Percentiles rank a stretch among this genome's conserved stretches.
phyloP scores from a whole-genome alignment of 2,113 vertebrate species.

The Daphoenositta chrysoptera region DNA sequence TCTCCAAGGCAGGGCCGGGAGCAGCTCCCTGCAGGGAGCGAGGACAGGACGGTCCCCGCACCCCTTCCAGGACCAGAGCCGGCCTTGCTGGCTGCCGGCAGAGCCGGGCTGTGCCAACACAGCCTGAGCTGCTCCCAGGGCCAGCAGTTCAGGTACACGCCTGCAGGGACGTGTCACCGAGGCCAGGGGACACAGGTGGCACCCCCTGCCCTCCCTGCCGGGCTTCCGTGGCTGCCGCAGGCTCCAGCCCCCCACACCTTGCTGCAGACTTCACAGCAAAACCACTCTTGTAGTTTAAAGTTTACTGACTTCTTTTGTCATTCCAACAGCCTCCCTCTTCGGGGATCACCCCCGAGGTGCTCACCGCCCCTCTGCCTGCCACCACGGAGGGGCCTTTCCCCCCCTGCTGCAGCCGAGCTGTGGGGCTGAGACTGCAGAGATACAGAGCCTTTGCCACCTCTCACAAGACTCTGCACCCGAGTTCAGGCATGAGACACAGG shows the following conservation, averaged over 20 bases:
- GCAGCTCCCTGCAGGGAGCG: fast-evolving
- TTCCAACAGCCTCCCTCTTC: background rate
- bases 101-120: background rate
- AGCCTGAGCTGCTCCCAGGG: fast-evolving
- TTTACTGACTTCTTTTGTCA: background rate
- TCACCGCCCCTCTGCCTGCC: no score
- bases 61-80: background rate
- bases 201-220: background rate
- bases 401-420: background rate
- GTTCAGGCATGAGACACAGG: fast-evolving
- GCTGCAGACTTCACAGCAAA: background rate
- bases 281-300: background rate
- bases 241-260: background rate
- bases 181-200: background rate
- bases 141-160: fast-evolving
- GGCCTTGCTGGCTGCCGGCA: background rate
- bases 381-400: background rate
- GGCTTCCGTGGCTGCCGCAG: background rate
- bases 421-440: background rate
- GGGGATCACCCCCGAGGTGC: background rate
- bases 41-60: fast-evolving
- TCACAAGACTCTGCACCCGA: fast-evolving
- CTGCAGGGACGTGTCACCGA: background rate
- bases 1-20: background rate
- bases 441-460: fast-evolving